phyloP scores from a whole-genome alignment of 2,797 vertebrate species.

The Psittacula echo region DNA sequence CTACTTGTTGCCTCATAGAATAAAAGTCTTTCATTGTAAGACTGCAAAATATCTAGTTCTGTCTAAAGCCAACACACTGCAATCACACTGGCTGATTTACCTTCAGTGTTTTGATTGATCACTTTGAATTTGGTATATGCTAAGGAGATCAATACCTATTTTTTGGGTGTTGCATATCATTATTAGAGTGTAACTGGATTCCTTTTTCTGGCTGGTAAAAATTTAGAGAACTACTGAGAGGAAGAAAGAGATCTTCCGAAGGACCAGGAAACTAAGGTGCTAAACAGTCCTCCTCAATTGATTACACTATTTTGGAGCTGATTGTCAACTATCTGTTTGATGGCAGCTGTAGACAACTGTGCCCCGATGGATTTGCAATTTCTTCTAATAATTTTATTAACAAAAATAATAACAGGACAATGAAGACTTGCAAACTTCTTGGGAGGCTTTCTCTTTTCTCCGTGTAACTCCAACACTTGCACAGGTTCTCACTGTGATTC shows the following conservation, averaged over 20 bases:
- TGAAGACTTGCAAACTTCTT: neutral
- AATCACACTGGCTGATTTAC: conserved; percentile 59
- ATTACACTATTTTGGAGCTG: conserved; percentile 44
- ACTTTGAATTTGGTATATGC: conserved; percentile 65
- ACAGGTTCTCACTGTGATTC: neutral
- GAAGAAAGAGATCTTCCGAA: conserved; percentile 18
- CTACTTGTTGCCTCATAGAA: neutral
- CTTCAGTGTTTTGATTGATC: conserved; percentile 61
- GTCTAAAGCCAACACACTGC: conserved; percentile 27
- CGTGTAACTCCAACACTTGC: neutral
- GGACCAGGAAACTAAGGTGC: neutral
- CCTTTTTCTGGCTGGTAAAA: conserved; percentile 31
- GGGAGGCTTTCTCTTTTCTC: neutral
- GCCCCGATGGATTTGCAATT: neutral
- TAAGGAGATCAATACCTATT: conserved; percentile 46
- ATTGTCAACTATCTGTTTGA: conserved; percentile 34
- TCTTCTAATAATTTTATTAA: conserved; percentile 46
- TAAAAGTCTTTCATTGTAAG: conserved; percentile 1
- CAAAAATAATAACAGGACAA: neutral
- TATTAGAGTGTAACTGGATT: conserved; percentile 43
- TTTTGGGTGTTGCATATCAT: neutral
- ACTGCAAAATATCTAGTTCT: conserved; percentile 38
- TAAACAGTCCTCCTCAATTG: neutral
- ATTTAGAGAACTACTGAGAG: neutral
- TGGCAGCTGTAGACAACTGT: conserved; percentile 25